Evolutionary conservation across 2,797 vertebrate genomes (phyloP), one percentile per base, ranked within the genome.

Genomic region (Pseudopleuronectes americanus): DNA sequence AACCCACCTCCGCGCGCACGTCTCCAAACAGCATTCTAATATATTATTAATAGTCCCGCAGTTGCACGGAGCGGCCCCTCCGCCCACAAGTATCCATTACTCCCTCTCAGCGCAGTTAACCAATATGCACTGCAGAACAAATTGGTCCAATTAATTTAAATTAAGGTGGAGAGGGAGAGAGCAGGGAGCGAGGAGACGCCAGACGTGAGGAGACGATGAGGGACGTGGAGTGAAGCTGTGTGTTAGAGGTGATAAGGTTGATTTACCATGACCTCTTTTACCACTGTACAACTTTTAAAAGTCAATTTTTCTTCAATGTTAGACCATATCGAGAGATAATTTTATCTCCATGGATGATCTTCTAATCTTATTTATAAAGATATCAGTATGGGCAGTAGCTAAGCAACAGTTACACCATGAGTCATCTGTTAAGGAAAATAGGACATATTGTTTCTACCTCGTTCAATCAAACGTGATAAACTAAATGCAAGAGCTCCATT

Each of bases 11-110:
- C 2, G 52, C 26, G 54, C 49, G 78, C 83, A 76, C 81, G 56
- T 81, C 84, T 84, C 84, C 79, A 79, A 90, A 89, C 87, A 77
- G 73, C 68, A 54, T 75, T 51, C 79, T 87, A 62, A 90, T 93
- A 83, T 77, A 87, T 92, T 90, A 92, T 92, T 90, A 89, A 92
- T 90, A 75, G 65, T 45, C 82, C 79, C 77, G 26, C 72, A 67
- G 87, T 84, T 31, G 68, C 77, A 81, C 83, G 77, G 76, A 83
- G 71, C 61, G 59, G 60, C 77, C 75, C 47, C 83, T 68, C 74
- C 73, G 31, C 73, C 76, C 75, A 71, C 75, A 72, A 89, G 84
- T 80, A 81, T 88, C 78, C 78, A 87, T 89, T 89, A 84, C 84
- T 82, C 73, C 80, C 79, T 76, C 78, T 62, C 64, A 22, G 71